Evolutionary conservation across 2,113 vertebrate genomes (phyloP), one percentile per base, ranked within the genome.

Genomic region (Ibidorhyncha struthersii): DNA sequence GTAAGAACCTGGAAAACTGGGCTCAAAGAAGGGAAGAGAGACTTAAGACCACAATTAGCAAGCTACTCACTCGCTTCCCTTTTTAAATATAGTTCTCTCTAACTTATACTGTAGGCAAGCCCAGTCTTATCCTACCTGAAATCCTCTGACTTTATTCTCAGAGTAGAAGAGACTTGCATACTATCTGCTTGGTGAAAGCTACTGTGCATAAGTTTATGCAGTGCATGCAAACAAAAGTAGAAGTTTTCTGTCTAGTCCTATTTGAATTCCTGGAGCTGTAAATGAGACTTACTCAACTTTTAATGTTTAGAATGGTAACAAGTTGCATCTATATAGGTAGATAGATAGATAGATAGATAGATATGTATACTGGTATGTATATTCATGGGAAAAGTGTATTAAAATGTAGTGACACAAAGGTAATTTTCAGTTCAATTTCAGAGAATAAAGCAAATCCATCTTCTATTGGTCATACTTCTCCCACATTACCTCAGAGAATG

Each of bases 351-450:
- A 40, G 8, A 47, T 36, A 32, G 29, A 30, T 6, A 43, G 34
- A 66, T 50, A 50, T 49, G 58, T 52, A 67, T 50, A 53, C 16
- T 69, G 62, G 20, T 56, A 30, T 92, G 29, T 93, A 79, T 93
- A 72, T 83, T 83, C 63, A 66, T 84, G 76, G 43, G 29, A n/a
- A 78, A 32, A 45, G 4, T 43, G 7, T 90, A 91, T 96, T 96
- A 70, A 88, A 83, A 94, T 93, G 59, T 89, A 82, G 79, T 90
- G 52, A 80, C 53, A 70, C 65, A 86, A 76, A 81, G 90, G 36
- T 91, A 92, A 92, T 95, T 97, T 97, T 97, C 93, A 89, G 41
- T 94, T 96, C 90, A 17, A 86, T 96, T 97, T 95, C 43, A 30
- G 55, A 77, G 76, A 93, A 91, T 83, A 95, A 91, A 96, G 80